A percentile compares a stretch with the other conserved stretches of the same genome.
Conservation (phyloP, 2,113 vertebrate species). For the Arizona elegans region DNA sequence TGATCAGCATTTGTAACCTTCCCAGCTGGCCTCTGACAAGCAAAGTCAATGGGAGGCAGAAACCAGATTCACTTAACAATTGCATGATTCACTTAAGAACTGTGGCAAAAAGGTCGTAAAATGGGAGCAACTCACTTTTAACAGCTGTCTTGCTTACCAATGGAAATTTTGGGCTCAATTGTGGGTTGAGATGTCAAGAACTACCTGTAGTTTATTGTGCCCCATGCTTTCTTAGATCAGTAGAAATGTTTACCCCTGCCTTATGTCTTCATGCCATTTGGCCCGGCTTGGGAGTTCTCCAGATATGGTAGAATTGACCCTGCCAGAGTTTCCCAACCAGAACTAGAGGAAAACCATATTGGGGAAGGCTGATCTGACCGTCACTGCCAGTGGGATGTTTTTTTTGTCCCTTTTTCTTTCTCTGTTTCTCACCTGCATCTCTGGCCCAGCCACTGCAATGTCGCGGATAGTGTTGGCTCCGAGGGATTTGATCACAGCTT, state of each 20-base stretch:
- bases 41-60: neutral
- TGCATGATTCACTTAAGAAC: neutral
- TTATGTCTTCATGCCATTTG: neutral
- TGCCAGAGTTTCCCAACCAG: neutral
- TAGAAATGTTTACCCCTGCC: neutral
- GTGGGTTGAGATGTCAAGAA: neutral
- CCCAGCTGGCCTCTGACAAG: too few species aligned
- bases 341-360: neutral
- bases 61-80: neutral
- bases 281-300: neutral
- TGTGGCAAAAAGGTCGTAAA: neutral
- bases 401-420: too few species aligned
- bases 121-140: neutral
- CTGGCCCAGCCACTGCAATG: constrained; percentile 81
- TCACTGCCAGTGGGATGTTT: neutral
- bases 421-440: constrained; percentile 77
- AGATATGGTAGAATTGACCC: neutral
- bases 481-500: constrained; percentile 69
- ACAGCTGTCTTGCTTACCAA: neutral
- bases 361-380: neutral
- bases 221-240: neutral
- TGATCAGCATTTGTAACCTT: neutral
- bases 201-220: neutral
- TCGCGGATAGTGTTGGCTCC: constrained; percentile 77
- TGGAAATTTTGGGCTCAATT: neutral